A percentile compares a stretch with the other conserved stretches of the same genome.
Evolutionary conservation across 53 echinoderm and acorn worm genomes (phyloP).

Genomic region (Echinometra lucunter): DNA sequence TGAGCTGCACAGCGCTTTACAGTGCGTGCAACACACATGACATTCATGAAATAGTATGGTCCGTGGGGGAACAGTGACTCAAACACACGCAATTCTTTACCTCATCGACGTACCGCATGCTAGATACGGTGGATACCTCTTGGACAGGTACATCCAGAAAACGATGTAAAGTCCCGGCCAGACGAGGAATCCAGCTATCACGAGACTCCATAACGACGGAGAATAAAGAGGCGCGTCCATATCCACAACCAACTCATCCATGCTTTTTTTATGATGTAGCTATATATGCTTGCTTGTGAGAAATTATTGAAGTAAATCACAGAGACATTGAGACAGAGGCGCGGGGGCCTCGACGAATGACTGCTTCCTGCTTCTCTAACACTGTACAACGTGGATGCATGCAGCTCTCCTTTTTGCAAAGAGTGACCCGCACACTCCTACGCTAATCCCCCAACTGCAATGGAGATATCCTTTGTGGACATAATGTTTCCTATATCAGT

Average conservation of each 20-base stretch:
- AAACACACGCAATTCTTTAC: neutral
- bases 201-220: neutral
- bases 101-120: constrained; percentile 45
- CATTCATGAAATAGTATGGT: too few species aligned
- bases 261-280: neutral
- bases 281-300: neutral
- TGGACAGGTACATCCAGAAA: neutral
- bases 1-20: neutral
- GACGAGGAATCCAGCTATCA: neutral
- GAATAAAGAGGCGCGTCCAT: neutral
- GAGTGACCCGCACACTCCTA: neutral
- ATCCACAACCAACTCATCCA: neutral
- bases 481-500: neutral
- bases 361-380: neutral
- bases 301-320: neutral
- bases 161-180: constrained; percentile 24
- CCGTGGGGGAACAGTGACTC: neutral
- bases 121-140: neutral
- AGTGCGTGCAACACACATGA: neutral
- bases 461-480: neutral
- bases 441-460: neutral
- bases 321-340: neutral
- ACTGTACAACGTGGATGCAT: neutral
- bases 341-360: neutral
- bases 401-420: neutral